phyloP scores from a whole-genome alignment of 2,113 vertebrate species.

The Vombatus ursinus region DNA sequence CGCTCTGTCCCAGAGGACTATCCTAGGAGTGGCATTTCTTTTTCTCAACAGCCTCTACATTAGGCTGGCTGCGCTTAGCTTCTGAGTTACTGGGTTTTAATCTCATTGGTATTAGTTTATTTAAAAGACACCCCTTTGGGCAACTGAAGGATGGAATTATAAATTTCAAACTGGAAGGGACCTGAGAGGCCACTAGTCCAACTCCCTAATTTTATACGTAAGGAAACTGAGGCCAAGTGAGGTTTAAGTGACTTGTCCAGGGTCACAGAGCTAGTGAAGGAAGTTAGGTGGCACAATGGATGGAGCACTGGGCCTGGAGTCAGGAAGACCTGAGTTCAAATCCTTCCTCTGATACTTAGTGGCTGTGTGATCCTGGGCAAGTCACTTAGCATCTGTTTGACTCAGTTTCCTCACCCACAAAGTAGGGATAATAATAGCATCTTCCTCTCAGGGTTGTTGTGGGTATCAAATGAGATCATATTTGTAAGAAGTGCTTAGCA shows the following conservation, averaged over 20 bases:
- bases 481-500: neutral
- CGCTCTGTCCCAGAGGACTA: neutral
- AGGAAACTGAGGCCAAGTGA: neutral
- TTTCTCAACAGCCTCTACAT: neutral
- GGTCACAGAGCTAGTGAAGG: neutral
- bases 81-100: neutral
- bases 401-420: neutral
- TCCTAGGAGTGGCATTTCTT: neutral
- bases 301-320: neutral
- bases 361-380: neutral
- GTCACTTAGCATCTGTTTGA: constrained; percentile 11
- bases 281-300: neutral
- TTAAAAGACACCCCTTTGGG: neutral
- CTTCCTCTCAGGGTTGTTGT: neutral
- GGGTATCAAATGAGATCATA: neutral
- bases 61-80: neutral
- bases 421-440: neutral
- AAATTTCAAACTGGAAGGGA: neutral
- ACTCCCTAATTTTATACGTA: neutral
- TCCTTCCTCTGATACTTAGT: neutral
- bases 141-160: neutral
- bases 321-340: neutral
- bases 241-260: neutral
- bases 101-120: neutral
- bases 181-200: neutral